Percentiles rank a stretch among this genome's conserved stretches.
Conservation (phyloP, 1,140 invertebrate genomes). For the Orchestia grillus region DNA sequence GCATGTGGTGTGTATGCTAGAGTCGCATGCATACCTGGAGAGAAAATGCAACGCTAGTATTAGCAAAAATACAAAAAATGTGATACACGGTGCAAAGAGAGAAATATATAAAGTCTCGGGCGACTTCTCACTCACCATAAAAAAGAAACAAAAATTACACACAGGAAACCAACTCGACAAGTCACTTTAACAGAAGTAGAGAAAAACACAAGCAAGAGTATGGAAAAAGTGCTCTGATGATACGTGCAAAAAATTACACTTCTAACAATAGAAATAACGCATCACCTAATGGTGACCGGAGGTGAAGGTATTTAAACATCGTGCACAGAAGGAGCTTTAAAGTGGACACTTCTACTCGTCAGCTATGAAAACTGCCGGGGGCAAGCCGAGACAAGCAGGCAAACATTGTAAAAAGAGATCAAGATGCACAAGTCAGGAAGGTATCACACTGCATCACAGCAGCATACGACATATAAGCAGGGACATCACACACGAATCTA, state of each 20-base stretch:
- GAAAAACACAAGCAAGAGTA: background rate
- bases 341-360: background rate
- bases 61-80: background rate
- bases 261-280: background rate
- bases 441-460: background rate
- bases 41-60: background rate
- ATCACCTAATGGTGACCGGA: background rate
- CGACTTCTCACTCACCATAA: background rate
- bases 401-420: background rate
- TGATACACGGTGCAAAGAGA: background rate
- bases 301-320: background rate
- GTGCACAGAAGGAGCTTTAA: background rate
- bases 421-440: background rate
- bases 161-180: background rate
- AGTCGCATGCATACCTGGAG: background rate
- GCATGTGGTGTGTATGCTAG: background rate
- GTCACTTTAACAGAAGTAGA: background rate
- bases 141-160: too few species aligned
- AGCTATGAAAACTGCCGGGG: background rate
- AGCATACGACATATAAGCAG: background rate
- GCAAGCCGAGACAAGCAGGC: background rate
- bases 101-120: background rate
- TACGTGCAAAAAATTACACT: background rate
- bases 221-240: background rate
- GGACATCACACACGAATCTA: background rate